Evolutionary conservation across 2,113 vertebrate genomes (phyloP).

Genomic region (Caranx ignobilis): DNA sequence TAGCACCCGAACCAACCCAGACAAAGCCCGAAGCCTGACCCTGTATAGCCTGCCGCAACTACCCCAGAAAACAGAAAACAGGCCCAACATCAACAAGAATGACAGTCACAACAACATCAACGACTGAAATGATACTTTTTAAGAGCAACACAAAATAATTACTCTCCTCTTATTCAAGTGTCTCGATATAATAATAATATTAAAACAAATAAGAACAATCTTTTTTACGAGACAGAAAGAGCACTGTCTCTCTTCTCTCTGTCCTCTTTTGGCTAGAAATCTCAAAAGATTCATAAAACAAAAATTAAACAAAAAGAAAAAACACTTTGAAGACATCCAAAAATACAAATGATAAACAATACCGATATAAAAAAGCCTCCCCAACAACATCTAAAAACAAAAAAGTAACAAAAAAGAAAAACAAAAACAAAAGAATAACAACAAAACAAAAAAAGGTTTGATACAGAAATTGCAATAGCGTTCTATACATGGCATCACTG

Average conservation of each 20-base stretch:
- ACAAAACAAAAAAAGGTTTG: conserved; percentile 37
- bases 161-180: conserved; percentile 84
- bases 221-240: conserved; percentile 70
- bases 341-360: conserved; percentile 80
- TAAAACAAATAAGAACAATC: conserved; percentile 80
- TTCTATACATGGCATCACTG: conserved; percentile 85
- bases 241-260: conserved; percentile 64
- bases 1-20: conserved; percentile 74
- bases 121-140: conserved; percentile 79
- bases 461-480: conserved; percentile 80
- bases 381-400: conserved; percentile 62
- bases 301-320: conserved; percentile 47
- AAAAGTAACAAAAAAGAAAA: conserved; percentile 36
- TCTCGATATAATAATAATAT: conserved; percentile 77
- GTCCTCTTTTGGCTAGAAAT: conserved; percentile 80
- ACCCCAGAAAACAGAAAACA: conserved; percentile 66
- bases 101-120: conserved; percentile 76
- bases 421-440: conserved; percentile 45
- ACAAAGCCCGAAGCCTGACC: conserved; percentile 65
- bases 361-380: conserved; percentile 74
- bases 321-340: conserved; percentile 72
- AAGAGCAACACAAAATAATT: conserved; percentile 81
- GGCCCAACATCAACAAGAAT: conserved; percentile 72
- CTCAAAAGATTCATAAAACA: conserved; percentile 63
- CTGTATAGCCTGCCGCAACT: conserved; percentile 64